Evolutionary conservation across 2,888 invertebrate genomes (phyloP).

Genomic region (Sympetrum striolatum): DNA sequence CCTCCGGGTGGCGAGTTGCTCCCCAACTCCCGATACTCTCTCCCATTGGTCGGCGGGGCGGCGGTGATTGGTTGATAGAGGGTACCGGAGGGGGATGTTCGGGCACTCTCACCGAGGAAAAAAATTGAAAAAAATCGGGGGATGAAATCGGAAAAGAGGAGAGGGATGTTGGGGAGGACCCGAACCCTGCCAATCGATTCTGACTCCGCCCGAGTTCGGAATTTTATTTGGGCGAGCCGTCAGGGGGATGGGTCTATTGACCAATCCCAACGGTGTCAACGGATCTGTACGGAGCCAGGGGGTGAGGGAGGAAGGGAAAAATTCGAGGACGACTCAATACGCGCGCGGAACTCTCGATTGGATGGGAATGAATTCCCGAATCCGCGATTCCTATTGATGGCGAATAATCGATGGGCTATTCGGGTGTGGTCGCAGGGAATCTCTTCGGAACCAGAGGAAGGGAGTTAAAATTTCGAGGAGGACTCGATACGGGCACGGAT

Average conservation of each 20-base stretch:
- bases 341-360: too few species aligned
- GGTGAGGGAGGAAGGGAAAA: background rate
- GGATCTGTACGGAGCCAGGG: background rate
- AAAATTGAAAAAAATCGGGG: constrained; percentile 27
- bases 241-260: constrained; percentile 15
- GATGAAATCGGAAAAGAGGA: constrained; percentile 3
- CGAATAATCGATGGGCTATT: too few species aligned
- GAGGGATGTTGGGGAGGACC: background rate
- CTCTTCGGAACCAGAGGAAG: too few species aligned
- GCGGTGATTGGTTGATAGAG: constrained; percentile 22
- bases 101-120: background rate
- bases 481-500: too few species aligned
- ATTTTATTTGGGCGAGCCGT: constrained; percentile 15
- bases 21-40: background rate
- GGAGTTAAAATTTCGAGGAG: too few species aligned
- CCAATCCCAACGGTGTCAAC: constrained; percentile 15
- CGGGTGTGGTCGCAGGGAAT: too few species aligned
- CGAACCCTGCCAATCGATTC: constrained; percentile 30
- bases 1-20: background rate
- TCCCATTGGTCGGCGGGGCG: constrained; percentile 17
- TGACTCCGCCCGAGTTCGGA: constrained; percentile 34
- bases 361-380: too few species aligned
- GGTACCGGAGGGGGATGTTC: background rate
- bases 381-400: too few species aligned
- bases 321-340: background rate